Evolutionary conservation across 2,888 invertebrate genomes (phyloP), one percentile per base, ranked within the genome.

Genomic region (Callimorpha dominula): DNA sequence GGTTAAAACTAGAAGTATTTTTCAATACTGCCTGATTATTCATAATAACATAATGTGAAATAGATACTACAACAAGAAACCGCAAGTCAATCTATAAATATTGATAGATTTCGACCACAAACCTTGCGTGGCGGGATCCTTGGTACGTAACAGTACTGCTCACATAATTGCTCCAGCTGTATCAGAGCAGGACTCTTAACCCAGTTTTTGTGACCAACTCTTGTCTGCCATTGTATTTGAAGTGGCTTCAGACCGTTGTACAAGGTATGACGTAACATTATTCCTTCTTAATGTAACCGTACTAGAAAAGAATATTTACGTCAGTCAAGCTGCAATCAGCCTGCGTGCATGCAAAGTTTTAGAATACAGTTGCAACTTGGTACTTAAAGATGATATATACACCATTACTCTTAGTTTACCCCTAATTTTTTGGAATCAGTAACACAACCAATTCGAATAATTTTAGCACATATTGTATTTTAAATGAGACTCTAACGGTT

Each of bases 91-190:
- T 43, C 3, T 11, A 52, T 15, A 63, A 12, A 63, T 17, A 17
- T 60, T 42, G 70, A 78, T 77, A 43, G 70, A 46, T 69, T 42
- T 57, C 73, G 68, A 81, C 73, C 74, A 85, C 85, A 80, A 77
- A 94, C 95, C 93, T 95, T 95, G 77, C 86, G 91, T 6, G 87
- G 84, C 4, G 92, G 92, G 49, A 89, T 81, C 62, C 91, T 85
- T 0, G 94, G 94, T 5, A 88, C 87, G 9, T 84, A 82, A 54
- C 93, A 94, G 73, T 76, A 91, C 54, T 76, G 87, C 65, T 94
- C 91, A 72, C 94, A 95, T 0, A 92, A 84, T 66, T 68, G 83
- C 72, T 95, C 94, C 4, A 95, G 73, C 68, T 89, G 86, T 0
- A 87, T 88, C 66, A 95, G 72, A 0, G 88, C 81, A 0, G 91